phyloP scores from a whole-genome alignment of 2,888 invertebrate species.

The Diplolepis rosae region DNA sequence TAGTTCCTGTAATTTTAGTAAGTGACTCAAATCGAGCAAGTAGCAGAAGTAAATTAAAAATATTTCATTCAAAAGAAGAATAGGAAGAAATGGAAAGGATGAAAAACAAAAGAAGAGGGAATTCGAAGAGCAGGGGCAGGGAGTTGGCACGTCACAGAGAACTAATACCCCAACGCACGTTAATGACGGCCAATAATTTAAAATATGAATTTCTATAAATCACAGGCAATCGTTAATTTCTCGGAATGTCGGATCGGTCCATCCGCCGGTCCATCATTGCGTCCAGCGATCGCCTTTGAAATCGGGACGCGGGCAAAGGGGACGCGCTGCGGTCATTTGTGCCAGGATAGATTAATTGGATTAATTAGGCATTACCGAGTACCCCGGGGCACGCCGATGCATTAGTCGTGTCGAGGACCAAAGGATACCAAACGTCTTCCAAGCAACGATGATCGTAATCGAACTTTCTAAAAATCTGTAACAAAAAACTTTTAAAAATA shows the following conservation, averaged over 20 bases:
- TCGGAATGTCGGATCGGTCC: slow-evolving; percentile 72
- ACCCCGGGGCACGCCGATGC: slow-evolving; percentile 68
- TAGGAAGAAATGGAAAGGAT: slow-evolving; percentile 26
- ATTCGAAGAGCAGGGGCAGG: slow-evolving; percentile 30
- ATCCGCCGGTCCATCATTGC: slow-evolving; percentile 67
- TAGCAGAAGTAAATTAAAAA: no score
- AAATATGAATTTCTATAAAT: slow-evolving; percentile 73
- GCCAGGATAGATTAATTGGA: slow-evolving; percentile 73
- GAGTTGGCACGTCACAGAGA: slow-evolving; percentile 44
- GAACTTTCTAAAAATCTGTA: neutral
- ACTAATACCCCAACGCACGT: slow-evolving; percentile 57
- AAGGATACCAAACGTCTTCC: slow-evolving; percentile 19
- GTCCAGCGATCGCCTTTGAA: slow-evolving; percentile 47
- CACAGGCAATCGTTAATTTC: slow-evolving; percentile 73
- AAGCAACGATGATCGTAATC: neutral
- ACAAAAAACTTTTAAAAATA: neutral
- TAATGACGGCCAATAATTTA: slow-evolving; percentile 73
- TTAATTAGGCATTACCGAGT: slow-evolving; percentile 73
- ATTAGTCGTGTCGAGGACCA: slow-evolving; percentile 61
- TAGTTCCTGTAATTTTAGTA: no score
- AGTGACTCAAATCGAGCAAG: no score
- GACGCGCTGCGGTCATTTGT: slow-evolving; percentile 71
- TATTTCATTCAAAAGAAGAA: slow-evolving; percentile 33
- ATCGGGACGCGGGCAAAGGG: slow-evolving; percentile 38
- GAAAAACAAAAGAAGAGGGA: neutral